Evolutionary conservation across 1,140 invertebrate species (phyloP), one percentile per base, ranked within the genome.

Genomic region (Drosophila willistoni): DNA sequence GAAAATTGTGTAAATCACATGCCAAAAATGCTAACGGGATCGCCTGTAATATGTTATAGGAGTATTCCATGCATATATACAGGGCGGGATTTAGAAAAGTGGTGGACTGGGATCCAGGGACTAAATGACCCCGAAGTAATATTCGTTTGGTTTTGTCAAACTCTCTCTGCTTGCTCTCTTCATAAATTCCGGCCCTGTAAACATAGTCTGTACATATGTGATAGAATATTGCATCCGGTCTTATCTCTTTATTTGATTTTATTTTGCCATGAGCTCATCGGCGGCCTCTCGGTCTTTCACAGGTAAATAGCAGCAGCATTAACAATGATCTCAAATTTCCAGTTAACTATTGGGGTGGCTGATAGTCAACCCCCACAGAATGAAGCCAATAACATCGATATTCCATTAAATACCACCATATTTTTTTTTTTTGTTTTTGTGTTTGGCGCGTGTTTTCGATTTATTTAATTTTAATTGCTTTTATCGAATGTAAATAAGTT

Each of bases 171-270:
- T 25, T 25, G 25, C 25, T 5, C 4, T 25, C 25, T 4, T 5
- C 0, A 4, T 0, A 25, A 25, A 25, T 25, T 25, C 25, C 5
- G 25, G 3, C 25, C 25, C 25, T 25, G 25, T 25, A 5, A 5
- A 25, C 5, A 25, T 5, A 17, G 13, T 17, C 19, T 44, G 5
- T 25, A 47, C 29, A 10, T 57, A 57, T 57, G 7, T 34, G 13
- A 17, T 34, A 59, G 29, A 57, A 36, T 36, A 19, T 59, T 59
- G 56, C 56, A 59, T 59, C 55, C 59, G 7, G 57, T 69, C 76
- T 77, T 83, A 86, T 86, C 83, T 73, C 13, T 54, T 19, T 73
- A 70, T 87, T 87, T 79, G 83, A 86, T 86, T 82, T 86, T 64
- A 70, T 75, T 68, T 63, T 34, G 66, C 51, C 17, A 78, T 82